Conservation (phyloP, 2,888 invertebrate species). For the Tenthredo distinguenda region DNA sequence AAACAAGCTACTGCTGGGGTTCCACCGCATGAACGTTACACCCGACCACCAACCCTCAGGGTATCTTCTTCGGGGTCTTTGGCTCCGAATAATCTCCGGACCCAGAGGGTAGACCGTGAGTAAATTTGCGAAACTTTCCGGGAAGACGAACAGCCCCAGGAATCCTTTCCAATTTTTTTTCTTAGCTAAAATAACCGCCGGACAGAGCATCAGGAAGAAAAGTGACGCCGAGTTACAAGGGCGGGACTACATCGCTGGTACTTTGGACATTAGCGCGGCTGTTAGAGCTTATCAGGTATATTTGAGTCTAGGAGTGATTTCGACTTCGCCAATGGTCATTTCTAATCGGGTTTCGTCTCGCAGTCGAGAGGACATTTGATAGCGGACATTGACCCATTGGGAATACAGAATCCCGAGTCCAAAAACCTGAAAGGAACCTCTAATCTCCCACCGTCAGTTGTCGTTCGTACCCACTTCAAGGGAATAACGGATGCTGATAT, state of each 20-base stretch:
- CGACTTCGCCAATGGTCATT: background rate
- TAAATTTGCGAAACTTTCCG: background rate
- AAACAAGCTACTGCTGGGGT: conserved; percentile 52
- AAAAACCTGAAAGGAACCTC: conserved; percentile 65
- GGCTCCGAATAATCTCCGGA: conserved; percentile 35
- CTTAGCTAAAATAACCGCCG: conserved; percentile 14
- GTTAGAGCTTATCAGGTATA: conserved; percentile 72
- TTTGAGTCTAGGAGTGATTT: background rate
- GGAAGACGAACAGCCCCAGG: no score
- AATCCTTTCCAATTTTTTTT: background rate
- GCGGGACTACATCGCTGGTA: conserved; percentile 55
- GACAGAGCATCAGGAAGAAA: conserved; percentile 53
- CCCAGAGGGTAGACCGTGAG: conserved; percentile 33
- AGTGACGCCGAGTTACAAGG: conserved; percentile 60
- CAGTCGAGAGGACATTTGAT: conserved; percentile 91
- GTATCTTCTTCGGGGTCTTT: conserved; percentile 3
- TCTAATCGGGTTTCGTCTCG: background rate
- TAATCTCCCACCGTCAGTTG: conserved; percentile 67
- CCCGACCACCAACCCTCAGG: background rate
- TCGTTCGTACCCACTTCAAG: conserved; percentile 67
- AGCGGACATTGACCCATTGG: conserved; percentile 90
- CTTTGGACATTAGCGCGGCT: conserved; percentile 67
- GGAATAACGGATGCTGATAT: conserved; percentile 68
- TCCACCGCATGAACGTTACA: background rate
- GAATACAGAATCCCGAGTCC: conserved; percentile 79